Conservation (phyloP, 2,113 vertebrate genomes). For the Otocyon megalotis region DNA sequence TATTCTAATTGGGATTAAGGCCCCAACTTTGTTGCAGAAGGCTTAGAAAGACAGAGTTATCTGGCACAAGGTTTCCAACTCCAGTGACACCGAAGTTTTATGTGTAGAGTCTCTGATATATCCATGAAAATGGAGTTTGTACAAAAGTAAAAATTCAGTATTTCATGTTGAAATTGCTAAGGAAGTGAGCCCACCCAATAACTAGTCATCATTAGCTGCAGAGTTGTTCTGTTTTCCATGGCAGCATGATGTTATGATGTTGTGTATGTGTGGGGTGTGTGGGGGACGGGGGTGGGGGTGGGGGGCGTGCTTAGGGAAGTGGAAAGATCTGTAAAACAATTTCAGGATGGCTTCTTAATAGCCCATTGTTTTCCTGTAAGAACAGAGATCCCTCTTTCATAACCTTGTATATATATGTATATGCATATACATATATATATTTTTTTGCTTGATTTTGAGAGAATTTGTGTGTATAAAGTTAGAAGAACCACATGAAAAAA, state of each 20-base stretch:
- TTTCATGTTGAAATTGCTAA: background rate
- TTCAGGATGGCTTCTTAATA: background rate
- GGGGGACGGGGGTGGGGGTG: background rate
- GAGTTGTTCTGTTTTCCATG: background rate
- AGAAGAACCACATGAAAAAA: slow-evolving; percentile 5
- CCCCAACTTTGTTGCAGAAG: background rate
- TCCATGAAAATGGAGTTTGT: background rate
- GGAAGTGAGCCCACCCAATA: background rate
- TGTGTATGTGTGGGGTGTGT: background rate
- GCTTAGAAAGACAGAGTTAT: background rate
- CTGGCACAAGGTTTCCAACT: background rate
- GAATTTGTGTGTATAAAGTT: background rate
- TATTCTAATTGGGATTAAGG: background rate
- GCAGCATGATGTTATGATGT: background rate
- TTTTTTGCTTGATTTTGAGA: background rate
- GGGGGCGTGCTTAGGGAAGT: background rate
- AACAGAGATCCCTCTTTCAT: background rate
- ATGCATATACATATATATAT: too few relatives aligned
- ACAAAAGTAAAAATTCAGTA: background rate
- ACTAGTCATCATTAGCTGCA: background rate
- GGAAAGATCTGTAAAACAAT: background rate
- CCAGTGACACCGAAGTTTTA: background rate
- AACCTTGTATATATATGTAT: background rate
- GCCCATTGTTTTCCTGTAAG: background rate
- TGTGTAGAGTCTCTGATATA: background rate